A percentile compares a stretch with the other conserved stretches of the same genome.
These are phyloP conservation scores for Tor tambroides DNA, from an alignment of 2,113 vertebrate genomes.

Conservation along the genomic window DNA sequence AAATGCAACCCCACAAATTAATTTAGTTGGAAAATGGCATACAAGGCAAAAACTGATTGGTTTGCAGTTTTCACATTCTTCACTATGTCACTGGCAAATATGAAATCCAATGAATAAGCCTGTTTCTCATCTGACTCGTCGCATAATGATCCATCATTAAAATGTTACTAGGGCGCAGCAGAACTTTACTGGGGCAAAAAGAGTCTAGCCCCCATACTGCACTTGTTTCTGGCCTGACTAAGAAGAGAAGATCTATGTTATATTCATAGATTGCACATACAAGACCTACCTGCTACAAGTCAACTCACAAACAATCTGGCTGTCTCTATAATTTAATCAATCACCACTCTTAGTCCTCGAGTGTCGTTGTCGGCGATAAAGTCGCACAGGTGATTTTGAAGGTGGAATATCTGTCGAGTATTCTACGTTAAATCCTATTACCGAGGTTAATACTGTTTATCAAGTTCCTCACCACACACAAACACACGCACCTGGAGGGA, in stretches of 20 bases:
- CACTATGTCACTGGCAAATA: neutral
- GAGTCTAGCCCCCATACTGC: neutral
- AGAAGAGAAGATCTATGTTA: neutral
- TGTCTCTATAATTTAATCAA: neutral
- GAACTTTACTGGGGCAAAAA: neutral
- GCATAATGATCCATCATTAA: neutral
- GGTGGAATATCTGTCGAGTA: neutral
- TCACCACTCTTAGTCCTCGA: neutral
- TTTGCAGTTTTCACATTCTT: neutral
- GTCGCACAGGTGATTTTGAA: slow-evolving; percentile 7
- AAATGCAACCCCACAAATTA: neutral
- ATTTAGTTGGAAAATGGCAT: neutral
- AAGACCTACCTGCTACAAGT: neutral
- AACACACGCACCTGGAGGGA: slow-evolving; percentile 32
- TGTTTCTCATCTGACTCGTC: neutral
- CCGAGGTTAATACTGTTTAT: neutral
- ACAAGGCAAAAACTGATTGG: neutral
- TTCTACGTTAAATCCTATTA: neutral
- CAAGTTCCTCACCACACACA: neutral
- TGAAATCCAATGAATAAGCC: neutral
- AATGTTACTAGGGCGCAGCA: slow-evolving; percentile 10
- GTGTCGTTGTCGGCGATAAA: neutral
- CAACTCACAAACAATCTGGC: neutral
- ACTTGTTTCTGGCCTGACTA: neutral
- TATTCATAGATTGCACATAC: neutral